phyloP scores from a whole-genome alignment of 2,888 invertebrate species.

The Cryptus viduatorius region DNA sequence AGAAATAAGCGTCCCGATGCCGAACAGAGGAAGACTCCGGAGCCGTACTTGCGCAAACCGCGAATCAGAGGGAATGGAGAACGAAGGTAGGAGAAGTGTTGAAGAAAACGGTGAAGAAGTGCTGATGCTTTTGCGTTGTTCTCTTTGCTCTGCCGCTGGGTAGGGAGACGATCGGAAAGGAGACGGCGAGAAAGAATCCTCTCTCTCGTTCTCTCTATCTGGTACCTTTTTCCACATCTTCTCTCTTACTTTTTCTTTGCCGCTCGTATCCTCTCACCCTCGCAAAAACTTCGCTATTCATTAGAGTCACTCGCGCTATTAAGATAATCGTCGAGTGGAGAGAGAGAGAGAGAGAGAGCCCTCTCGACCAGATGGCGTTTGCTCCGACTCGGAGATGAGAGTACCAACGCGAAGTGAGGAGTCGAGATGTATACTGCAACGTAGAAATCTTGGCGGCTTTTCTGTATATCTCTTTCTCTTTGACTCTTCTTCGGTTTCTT shows the following conservation, averaged over 20 bases:
- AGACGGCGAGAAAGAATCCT: constrained; percentile 70
- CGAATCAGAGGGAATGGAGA: constrained; percentile 36
- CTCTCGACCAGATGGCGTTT: constrained; percentile 64
- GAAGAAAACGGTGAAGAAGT: constrained; percentile 67
- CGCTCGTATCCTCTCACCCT: constrained; percentile 54
- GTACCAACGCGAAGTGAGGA: constrained; percentile 10
- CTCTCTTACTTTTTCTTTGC: constrained; percentile 5
- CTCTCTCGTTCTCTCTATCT: constrained; percentile 52
- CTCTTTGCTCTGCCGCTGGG: constrained; percentile 8
- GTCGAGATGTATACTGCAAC: constrained; percentile 21
- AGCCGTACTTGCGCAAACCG: constrained; percentile 10
- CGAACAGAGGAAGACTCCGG: constrained; percentile 13
- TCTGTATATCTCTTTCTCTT: constrained; percentile 22
- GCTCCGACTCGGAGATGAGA: constrained; percentile 36
- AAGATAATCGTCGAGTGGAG: constrained; percentile 79
- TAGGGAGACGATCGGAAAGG: constrained; percentile 53
- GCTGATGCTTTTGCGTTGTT: constrained; percentile 43
- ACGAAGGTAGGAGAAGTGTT: constrained; percentile 51
- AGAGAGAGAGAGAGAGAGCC: background rate
- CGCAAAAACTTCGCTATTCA: constrained; percentile 82
- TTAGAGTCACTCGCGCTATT: constrained; percentile 83
- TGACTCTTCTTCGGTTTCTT: constrained; percentile 16
- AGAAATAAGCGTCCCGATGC: background rate
- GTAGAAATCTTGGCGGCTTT: constrained; percentile 52
- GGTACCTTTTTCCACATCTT: constrained; percentile 58